These are phyloP conservation scores for Notolabrus celidotus DNA, from an alignment of 2,797 vertebrate species.

Conservation along the genomic window DNA sequence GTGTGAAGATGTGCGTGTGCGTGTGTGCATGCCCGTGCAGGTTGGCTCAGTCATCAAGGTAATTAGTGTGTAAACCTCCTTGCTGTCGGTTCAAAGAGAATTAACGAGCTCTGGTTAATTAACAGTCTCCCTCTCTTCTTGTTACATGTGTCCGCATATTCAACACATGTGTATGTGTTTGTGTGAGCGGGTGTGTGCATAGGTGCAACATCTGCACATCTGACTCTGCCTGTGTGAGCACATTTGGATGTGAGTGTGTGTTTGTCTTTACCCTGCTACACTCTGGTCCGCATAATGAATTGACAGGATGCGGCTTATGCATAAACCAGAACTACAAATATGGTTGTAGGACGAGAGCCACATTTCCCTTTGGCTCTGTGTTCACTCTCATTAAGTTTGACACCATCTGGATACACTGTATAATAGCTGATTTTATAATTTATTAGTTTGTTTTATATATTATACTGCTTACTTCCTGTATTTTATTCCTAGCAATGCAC, in stretches of 20 bases:
- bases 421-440: conserved; percentile 42
- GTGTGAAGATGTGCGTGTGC: conserved; percentile 36
- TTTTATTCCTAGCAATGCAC: conserved; percentile 3
- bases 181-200: conserved; percentile 37
- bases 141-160: conserved; percentile 85
- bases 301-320: conserved; percentile 68
- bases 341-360: conserved; percentile 57
- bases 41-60: conserved; percentile 83
- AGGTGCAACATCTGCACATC: conserved; percentile 58
- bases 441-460: conserved; percentile 15
- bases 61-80: conserved; percentile 86
- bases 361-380: conserved; percentile 53
- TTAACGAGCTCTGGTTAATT: conserved; percentile 86
- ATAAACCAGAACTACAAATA: conserved; percentile 80
- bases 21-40: conserved; percentile 54
- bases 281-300: conserved; percentile 72
- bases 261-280: conserved; percentile 50
- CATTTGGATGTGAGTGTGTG: conserved; percentile 44
- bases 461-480: conserved; percentile 12
- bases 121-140: conserved; percentile 83
- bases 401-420: conserved; percentile 22
- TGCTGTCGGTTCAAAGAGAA: conserved; percentile 86
- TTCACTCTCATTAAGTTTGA: conserved; percentile 56
- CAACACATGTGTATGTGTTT: conserved; percentile 68
- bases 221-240: conserved; percentile 30